Evolutionary conservation across 2,888 invertebrate genomes (phyloP), one percentile per base, ranked within the genome.

Genomic region (Drosophila infuscata): DNA sequence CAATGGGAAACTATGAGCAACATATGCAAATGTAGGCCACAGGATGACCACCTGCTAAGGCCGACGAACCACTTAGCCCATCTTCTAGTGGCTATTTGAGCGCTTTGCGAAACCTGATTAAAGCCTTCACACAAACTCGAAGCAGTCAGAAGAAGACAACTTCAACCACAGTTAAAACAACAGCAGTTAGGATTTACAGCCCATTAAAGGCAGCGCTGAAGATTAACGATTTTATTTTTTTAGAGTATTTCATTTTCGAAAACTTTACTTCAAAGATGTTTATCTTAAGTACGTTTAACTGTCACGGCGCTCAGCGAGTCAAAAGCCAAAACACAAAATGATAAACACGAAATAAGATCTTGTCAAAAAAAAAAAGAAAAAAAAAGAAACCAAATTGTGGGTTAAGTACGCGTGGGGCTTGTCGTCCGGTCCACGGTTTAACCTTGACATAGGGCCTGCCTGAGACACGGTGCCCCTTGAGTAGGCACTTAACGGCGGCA

Each of bases 321-420:
- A 46, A 46, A 46, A 15, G 46, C 15, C 46, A 15, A 46, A 46
- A 46, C 25, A 46, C 46, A 25, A 46, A 8, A 46, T 20, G 20
- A 46, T 15, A 46, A 46, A 46, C 25, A 46, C 35, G 17, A 57
- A 67, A 48, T 60, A 58, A 46, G 66, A 76, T 81, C 72, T 85
- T 66, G 81, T 80, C 76, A 69, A 80, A 76, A 74, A 63, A 33
- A 11, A 58, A 32, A 32, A 15, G 7, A 71, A 58, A 53, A 6
- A 35, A 17, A 38, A 48, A 70, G 25, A 25, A 25, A 25, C 25
- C 60, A 76, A 78, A 78, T 89, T 82, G 80, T 87, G 88, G 89
- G 87, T 85, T 87, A 87, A 87, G 89, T 87, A 76, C 83, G 89
- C 81, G 87, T 85, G 89, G 84, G 87, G 86, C 87, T 87, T 86